These are phyloP conservation scores for Drosophila parabipectinata DNA, from an alignment of 1,140 invertebrate species.

Conservation along the genomic window DNA sequence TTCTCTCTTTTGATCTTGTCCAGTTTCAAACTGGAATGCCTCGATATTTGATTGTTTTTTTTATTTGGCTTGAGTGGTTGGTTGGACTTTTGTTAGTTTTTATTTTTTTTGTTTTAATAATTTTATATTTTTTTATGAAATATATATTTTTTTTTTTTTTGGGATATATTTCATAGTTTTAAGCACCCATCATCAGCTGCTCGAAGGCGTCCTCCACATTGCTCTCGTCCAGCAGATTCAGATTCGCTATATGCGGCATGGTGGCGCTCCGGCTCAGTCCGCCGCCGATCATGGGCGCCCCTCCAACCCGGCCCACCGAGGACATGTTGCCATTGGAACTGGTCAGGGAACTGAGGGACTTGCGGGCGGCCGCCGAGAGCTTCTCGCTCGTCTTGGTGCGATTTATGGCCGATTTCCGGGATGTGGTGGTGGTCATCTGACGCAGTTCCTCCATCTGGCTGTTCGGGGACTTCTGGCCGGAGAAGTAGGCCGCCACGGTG, in stretches of 20 bases:
- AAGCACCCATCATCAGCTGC: slow-evolving; percentile 87
- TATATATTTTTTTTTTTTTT: slow-evolving; percentile 2
- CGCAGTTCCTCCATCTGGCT: slow-evolving; percentile 53
- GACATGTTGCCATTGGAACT: slow-evolving; percentile 76
- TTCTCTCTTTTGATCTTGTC: slow-evolving; percentile 9
- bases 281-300: slow-evolving; percentile 58
- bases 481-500: slow-evolving; percentile 92
- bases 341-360: slow-evolving; percentile 72
- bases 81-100: slow-evolving; percentile 17
- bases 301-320: slow-evolving; percentile 69
- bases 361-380: slow-evolving; percentile 83
- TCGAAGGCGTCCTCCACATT: slow-evolving; percentile 92
- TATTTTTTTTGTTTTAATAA: background rate
- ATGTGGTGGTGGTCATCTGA: slow-evolving; percentile 45
- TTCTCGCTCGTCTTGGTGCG: slow-evolving; percentile 85
- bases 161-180: slow-evolving; percentile 13
- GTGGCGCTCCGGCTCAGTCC: slow-evolving; percentile 88
- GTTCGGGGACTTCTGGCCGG: slow-evolving; percentile 83
- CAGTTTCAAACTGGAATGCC: slow-evolving; percentile 54
- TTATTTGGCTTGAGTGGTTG: slow-evolving; percentile 29
- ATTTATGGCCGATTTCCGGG: slow-evolving; percentile 84
- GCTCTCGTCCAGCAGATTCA: slow-evolving; percentile 87
- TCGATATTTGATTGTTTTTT: slow-evolving; percentile 16
- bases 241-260: slow-evolving; percentile 89
- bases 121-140: background rate